A percentile compares a stretch with the other conserved stretches of the same genome.
Evolutionary conservation across 2,888 invertebrate species (phyloP).

Genomic region (Tortrix viridana): DNA sequence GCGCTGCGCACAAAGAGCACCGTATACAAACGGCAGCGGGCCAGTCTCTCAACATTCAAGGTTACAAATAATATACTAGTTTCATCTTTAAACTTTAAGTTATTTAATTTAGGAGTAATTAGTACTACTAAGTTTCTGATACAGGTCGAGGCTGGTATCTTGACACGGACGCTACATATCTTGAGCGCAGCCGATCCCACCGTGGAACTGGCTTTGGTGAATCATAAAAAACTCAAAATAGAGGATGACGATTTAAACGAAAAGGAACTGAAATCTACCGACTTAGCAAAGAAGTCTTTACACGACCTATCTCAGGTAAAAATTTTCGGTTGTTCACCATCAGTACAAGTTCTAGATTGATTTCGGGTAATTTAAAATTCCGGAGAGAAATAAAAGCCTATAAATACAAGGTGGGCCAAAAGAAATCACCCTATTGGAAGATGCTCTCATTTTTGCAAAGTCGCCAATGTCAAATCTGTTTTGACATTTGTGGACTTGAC

Average conservation of each 20-base stretch:
- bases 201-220: constrained; percentile 77
- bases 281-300: constrained; percentile 72
- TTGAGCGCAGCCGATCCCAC: constrained; percentile 85
- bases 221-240: constrained; percentile 77
- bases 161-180: constrained; percentile 90
- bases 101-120: not conserved
- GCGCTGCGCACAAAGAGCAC: constrained; percentile 91
- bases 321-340: not conserved
- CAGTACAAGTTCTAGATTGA: too few relatives aligned
- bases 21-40: constrained; percentile 91
- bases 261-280: constrained; percentile 63
- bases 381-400: too few relatives aligned
- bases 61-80: constrained; percentile 41
- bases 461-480: too few relatives aligned
- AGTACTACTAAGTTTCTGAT: constrained; percentile 6
- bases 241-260: constrained; percentile 85
- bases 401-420: too few relatives aligned
- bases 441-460: too few relatives aligned
- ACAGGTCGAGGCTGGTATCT: constrained; percentile 90
- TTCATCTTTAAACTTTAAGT: not conserved
- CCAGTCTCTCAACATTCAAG: constrained; percentile 89
- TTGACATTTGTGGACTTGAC: too few relatives aligned
- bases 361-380: too few relatives aligned
- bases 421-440: too few relatives aligned
- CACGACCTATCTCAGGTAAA: constrained; percentile 78